Evolutionary conservation across 2,797 vertebrate genomes (phyloP), one percentile per base, ranked within the genome.

Genomic region (Anguilla megastoma): DNA sequence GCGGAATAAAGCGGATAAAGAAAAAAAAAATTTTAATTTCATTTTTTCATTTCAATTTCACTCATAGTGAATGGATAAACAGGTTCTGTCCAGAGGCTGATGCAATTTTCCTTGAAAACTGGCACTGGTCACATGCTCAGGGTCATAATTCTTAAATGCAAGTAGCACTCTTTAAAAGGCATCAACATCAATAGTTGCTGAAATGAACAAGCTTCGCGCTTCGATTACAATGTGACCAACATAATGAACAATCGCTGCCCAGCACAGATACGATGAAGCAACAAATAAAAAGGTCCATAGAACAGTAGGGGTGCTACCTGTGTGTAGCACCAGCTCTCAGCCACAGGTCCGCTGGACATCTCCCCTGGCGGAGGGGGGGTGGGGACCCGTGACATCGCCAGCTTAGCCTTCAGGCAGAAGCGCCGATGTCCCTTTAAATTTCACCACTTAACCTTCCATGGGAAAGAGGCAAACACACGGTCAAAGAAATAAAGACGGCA

Each of bases 281-380:
- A 24, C 16, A 63, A 63, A 63, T 63, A 24, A 18, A 24, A 24
- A 18, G 21, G 60, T 63, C 14, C 24, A 27, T 24, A n/a, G 63
- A 79, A 82, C 16, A 48, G 45, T 76, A 30, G 41, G 87, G 84
- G 6, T 7, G 88, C 84, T 96, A 99, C 98, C 98, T 99, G 98
- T 93, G 98, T 99, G 92, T 99, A 99, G 97, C 98, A 99, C 98
- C 98, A 99, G 95, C 98, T 99, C 95, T 99, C 98, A 93, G 98
- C 98, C 95, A 99, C 96, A 95, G 98, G 98, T 92, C 98, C 98
- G 95, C 97, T 94, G 93, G 98, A 97, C 97, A 98, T 98, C 96
- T 99, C 98, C 96, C 97, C 98, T 85, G 96, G 96, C 91, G 98
- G 97, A 96, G 97, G 97, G 92, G 98, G 97, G 91, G 97, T 98